A percentile compares a stretch with the other conserved stretches of the same genome.
Conservation (phyloP, 2,113 vertebrate genomes). For the Nestor notabilis region DNA sequence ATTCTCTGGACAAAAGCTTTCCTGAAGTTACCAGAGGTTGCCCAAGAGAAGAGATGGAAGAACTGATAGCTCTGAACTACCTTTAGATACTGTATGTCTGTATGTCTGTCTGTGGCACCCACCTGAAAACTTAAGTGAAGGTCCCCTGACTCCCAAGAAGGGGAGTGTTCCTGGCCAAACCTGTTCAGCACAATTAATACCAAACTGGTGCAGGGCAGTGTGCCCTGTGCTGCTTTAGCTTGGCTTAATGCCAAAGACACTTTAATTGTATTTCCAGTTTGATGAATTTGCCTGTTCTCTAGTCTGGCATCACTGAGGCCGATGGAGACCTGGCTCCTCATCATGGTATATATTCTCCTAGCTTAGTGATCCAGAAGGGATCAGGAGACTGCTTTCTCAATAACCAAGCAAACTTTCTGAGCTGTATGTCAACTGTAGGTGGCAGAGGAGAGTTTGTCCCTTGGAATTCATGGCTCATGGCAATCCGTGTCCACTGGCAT, state of each 20-base stretch:
- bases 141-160: background rate
- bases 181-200: background rate
- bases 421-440: background rate
- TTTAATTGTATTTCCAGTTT: background rate
- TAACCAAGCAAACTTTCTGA: background rate
- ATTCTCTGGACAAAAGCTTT: background rate
- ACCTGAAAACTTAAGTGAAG: background rate
- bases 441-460: background rate
- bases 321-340: accelerated
- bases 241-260: background rate
- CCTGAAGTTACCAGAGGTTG: background rate
- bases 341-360: background rate
- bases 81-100: background rate
- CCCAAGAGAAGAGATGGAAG: background rate
- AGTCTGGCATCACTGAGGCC: background rate
- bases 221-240: background rate
- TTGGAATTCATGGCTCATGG: accelerated
- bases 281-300: background rate
- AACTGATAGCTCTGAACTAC: background rate
- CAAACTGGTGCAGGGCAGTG: background rate
- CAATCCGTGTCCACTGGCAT: accelerated
- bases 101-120: background rate
- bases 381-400: background rate
- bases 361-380: background rate
- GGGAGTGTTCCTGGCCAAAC: background rate